Evolutionary conservation across 2,113 vertebrate genomes (phyloP), one percentile per base, ranked within the genome.

Genomic region (Anoplopoma fimbria): DNA sequence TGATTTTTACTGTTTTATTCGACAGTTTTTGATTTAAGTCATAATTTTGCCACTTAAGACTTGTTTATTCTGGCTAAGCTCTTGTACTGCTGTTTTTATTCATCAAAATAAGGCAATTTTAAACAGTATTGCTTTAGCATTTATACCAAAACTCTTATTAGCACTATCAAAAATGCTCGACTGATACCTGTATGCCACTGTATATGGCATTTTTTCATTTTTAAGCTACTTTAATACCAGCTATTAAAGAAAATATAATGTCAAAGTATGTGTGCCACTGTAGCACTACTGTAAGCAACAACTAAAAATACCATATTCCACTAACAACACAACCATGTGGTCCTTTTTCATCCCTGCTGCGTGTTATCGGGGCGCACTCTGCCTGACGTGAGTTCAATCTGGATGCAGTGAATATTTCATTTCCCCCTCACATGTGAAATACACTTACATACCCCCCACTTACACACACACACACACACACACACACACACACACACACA

Each of bases 371-470:
- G 75, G 38, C 13, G 8, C 67, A 67, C 45, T 81, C 60, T 55
- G 34, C 61, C 83, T 68, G 33, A 58, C 23, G n/a, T 15, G 65
- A 83, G 47, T 65, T 84, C 81, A 79, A 8, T 91, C 75, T 83
- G 60, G 5, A 27, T 49, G 3, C 2, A 0, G 88, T 92, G 2
- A 92, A 93, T 89, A 90, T 90, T 92, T 92, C 0, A 93, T 83
- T 40, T 51, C 40, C 4, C 55, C 38, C 53, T 81, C 65, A 65
- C 82, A 81, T 70, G 64, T 65, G 83, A 86, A 87, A 82, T 25
- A 65, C 80, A 61, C 82, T 64, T 49, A 25, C 27, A 65, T 6
- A 14, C 17, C 25, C 34, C 15, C 49, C 29, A 33, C 53, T 10
- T n/a, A 61, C 58, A 82, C 67, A 76, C 71, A 76, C 74, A 33